Conservation (phyloP, 1,140 invertebrate species). For the Halictus rubicundus region DNA sequence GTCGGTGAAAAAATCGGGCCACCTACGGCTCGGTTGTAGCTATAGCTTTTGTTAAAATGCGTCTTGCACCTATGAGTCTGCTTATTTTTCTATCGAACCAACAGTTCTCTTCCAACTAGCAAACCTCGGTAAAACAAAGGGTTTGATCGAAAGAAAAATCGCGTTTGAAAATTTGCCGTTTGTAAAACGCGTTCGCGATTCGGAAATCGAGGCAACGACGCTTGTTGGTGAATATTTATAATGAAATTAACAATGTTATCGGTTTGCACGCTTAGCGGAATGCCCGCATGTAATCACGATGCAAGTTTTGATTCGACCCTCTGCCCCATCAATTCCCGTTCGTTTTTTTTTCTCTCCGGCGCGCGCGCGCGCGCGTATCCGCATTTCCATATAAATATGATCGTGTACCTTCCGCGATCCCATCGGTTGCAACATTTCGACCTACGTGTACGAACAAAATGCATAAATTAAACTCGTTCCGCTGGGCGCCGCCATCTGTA, state of each 20-base stretch:
- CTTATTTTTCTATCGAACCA: constrained; percentile 34
- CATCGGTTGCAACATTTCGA: constrained; percentile 42
- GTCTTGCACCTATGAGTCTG: constrained; percentile 7
- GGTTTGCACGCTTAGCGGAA: constrained; percentile 14
- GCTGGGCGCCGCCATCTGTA: constrained; percentile 25
- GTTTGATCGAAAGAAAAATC: neutral
- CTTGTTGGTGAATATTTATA: constrained; percentile 23
- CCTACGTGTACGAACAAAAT: constrained; percentile 44
- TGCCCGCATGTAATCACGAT: constrained; percentile 21
- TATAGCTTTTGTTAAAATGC: constrained; percentile 30
- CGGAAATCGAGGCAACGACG: neutral
- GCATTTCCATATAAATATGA: constrained; percentile 64
- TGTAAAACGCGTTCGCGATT: neutral
- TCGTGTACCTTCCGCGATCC: constrained; percentile 38
- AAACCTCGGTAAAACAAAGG: too few species aligned
- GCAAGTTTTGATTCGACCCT: constrained; percentile 30
- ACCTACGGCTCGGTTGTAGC: constrained; percentile 19
- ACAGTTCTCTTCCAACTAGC: neutral
- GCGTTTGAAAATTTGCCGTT: too few species aligned
- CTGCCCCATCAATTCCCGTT: constrained; percentile 17
- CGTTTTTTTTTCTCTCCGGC: constrained; percentile 37
- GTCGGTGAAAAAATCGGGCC: constrained; percentile 45
- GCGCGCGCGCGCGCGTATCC: constrained; percentile 26
- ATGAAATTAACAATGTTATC: constrained; percentile 29
- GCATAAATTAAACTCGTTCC: constrained; percentile 57